Conservation (phyloP, 2,113 vertebrate genomes). For the Grus americana region DNA sequence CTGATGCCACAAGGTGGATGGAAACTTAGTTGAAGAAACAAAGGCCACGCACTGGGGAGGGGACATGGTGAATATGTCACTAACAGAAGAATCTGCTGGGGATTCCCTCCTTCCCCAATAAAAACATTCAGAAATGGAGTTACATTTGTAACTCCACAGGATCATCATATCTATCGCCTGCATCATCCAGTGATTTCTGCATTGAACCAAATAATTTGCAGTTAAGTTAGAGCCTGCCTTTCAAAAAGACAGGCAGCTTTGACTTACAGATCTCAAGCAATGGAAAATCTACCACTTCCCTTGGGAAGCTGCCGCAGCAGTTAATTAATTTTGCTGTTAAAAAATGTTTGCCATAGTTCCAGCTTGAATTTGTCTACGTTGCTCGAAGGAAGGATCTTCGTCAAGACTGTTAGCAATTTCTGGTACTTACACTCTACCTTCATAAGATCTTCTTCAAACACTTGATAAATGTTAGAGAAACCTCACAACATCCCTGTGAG, state of each 20-base stretch:
- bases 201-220: not conserved
- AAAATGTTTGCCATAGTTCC: not conserved
- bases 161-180: not conserved
- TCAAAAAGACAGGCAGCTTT: not conserved
- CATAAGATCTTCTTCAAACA: conserved; percentile 56
- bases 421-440: conserved; percentile 15
- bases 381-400: not conserved
- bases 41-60: not conserved
- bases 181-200: not conserved
- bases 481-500: conserved; percentile 36
- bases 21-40: not conserved
- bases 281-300: not conserved
- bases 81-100: not conserved
- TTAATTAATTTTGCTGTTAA: conserved; percentile 52
- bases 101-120: not conserved
- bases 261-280: not conserved
- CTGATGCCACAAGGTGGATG: not conserved
- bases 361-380: not conserved
- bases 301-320: not conserved
- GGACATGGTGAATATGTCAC: not conserved
- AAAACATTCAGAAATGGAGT: not conserved
- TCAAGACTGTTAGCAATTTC: not conserved
- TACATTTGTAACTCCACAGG: not conserved
- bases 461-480: conserved; percentile 38
- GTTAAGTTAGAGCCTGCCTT: not conserved